Evolutionary conservation across 1,140 invertebrate species (phyloP).

Genomic region (Wasmannia auropunctata): DNA sequence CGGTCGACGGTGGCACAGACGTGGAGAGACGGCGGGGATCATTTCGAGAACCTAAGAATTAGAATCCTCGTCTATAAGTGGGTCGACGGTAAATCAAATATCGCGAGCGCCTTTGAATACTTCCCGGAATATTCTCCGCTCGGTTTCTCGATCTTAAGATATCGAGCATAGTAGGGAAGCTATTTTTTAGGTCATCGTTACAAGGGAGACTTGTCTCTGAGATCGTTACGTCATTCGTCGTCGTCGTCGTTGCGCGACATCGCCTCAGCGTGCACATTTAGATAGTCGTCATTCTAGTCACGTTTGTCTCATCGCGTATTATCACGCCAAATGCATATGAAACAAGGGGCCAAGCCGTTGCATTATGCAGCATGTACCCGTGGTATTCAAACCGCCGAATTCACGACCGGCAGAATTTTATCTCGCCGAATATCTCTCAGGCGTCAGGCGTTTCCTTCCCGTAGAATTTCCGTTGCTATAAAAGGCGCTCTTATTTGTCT

Average conservation of each 20-base stretch:
- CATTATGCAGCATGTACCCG: neutral
- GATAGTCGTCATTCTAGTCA: constrained; percentile 49
- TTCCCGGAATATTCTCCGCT: constrained; percentile 26
- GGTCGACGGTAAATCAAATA: constrained; percentile 55
- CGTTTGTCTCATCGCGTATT: constrained; percentile 48
- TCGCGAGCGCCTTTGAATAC: constrained; percentile 11
- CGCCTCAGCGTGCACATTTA: constrained; percentile 64
- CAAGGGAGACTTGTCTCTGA: constrained; percentile 54
- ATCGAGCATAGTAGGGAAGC: neutral
- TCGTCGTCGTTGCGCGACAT: no score
- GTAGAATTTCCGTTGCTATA: neutral
- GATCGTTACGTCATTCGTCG: constrained; percentile 64
- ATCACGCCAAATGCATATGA: constrained; percentile 24
- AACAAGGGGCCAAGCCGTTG: neutral
- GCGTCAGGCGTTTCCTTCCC: neutral
- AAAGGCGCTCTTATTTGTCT: neutral
- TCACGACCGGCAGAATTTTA: neutral
- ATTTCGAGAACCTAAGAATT: constrained; percentile 31
- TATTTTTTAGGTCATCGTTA: constrained; percentile 66
- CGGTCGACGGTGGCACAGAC: no score
- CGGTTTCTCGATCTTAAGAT: constrained; percentile 34
- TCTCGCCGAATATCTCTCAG: neutral
- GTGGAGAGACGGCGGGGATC: neutral
- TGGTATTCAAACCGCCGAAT: neutral
- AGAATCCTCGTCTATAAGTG: constrained; percentile 46